A percentile compares a stretch with the other conserved stretches of the same genome.
Conservation (phyloP, 2,888 invertebrate genomes). For the Drosophila anomelani region DNA sequence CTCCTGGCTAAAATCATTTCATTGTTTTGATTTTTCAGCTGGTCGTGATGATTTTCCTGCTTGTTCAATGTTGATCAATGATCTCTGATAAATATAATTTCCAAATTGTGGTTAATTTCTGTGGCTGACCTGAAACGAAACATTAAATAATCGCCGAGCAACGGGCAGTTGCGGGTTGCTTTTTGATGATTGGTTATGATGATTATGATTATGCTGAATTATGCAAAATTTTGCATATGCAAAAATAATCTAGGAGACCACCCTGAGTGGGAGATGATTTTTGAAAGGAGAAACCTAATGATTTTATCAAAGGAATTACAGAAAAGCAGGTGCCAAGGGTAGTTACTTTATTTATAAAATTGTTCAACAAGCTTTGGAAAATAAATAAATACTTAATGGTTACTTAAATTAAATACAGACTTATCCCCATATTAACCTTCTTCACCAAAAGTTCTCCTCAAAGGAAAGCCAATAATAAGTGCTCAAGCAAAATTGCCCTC, state of each 20-base stretch:
- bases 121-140: constrained; percentile 33
- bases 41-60: constrained; percentile 18
- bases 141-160: constrained; percentile 13
- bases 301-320: neutral
- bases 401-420: neutral
- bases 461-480: constrained; percentile 62
- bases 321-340: neutral
- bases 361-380: too few relatives aligned
- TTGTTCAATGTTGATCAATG: constrained; percentile 35
- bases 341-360: neutral
- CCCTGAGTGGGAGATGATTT: neutral
- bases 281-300: too few relatives aligned
- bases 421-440: neutral
- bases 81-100: constrained; percentile 37
- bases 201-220: neutral
- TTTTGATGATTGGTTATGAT: constrained; percentile 1
- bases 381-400: neutral
- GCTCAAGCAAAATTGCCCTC: constrained; percentile 50
- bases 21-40: constrained; percentile 47
- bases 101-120: constrained; percentile 46
- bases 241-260: constrained; percentile 15
- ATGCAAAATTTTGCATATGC: constrained; percentile 15
- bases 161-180: constrained; percentile 56
- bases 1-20: constrained; percentile 17
- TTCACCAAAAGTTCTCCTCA: constrained; percentile 1